Conservation (phyloP, 2,113 vertebrate genomes). For the Stegostoma tigrinum region DNA sequence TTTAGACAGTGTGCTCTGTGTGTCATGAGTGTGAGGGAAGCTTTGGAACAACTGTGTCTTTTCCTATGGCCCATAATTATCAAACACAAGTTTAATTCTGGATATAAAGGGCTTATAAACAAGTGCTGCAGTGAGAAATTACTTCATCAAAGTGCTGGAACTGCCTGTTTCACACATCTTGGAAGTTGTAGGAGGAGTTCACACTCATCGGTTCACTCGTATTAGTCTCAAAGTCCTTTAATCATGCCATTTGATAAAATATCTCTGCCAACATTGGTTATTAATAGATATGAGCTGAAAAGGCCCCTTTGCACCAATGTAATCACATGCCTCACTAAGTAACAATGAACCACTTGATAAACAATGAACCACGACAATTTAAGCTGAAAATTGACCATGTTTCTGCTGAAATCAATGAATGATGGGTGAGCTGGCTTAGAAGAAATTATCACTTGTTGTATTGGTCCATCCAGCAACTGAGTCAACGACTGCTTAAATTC, state of each 20-base stretch:
- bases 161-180: background rate
- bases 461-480: background rate
- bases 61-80: background rate
- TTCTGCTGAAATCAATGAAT: background rate
- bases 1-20: background rate
- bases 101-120: background rate
- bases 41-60: background rate
- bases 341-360: background rate
- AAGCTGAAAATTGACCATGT: background rate
- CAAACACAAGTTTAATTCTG: background rate
- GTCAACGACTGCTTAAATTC: background rate
- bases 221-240: background rate
- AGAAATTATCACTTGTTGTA: background rate
- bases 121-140: background rate
- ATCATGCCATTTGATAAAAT: background rate
- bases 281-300: background rate
- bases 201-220: background rate
- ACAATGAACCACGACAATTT: background rate
- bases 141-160: background rate
- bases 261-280: background rate
- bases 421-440: background rate
- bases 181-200: background rate
- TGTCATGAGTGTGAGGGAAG: too few species aligned
- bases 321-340: background rate
- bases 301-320: background rate